These are phyloP conservation scores for Hozukius guyotensis DNA, from an alignment of 2,797 vertebrate genomes.

Conservation along the genomic window DNA sequence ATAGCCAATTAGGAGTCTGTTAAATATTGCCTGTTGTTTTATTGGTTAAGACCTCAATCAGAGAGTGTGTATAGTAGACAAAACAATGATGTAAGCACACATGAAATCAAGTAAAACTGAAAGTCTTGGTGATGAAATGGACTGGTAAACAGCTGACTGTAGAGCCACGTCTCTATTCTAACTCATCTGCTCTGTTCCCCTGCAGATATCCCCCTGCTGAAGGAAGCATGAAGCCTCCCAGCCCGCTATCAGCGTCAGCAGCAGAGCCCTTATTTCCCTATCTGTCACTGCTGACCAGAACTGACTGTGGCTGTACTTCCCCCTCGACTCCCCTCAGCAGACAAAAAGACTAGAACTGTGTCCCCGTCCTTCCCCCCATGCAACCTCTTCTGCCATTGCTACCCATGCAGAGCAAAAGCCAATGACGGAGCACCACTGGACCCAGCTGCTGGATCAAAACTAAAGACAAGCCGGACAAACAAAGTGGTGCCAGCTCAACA, in stretches of 20 bases:
- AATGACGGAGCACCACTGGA: slow-evolving; percentile 52
- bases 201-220: slow-evolving; percentile 96
- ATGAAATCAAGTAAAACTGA: not conserved
- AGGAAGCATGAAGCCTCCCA: slow-evolving; percentile 93
- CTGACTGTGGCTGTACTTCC: slow-evolving; percentile 71
- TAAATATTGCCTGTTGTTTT: not conserved
- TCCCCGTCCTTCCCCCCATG: slow-evolving; percentile 40
- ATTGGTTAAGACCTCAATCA: not conserved
- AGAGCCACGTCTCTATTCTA: not conserved
- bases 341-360: slow-evolving; percentile 64
- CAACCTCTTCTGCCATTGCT: slow-evolving; percentile 62
- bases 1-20: not conserved
- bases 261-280: slow-evolving; percentile 39
- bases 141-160: not conserved
- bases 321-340: slow-evolving; percentile 35
- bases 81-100: not conserved
- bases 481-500: slow-evolving; percentile 44
- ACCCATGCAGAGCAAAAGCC: slow-evolving; percentile 68
- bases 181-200: slow-evolving; percentile 40
- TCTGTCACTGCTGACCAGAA: slow-evolving; percentile 73
- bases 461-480: slow-evolving; percentile 20
- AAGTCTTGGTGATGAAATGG: not conserved
- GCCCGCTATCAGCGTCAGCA: slow-evolving; percentile 62
- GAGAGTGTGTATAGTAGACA: not conserved
- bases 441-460: slow-evolving; percentile 43